Percentiles rank a stretch among this genome's conserved stretches.
phyloP scores from a whole-genome alignment of 2,888 invertebrate genomes.

The Meganola albula region DNA sequence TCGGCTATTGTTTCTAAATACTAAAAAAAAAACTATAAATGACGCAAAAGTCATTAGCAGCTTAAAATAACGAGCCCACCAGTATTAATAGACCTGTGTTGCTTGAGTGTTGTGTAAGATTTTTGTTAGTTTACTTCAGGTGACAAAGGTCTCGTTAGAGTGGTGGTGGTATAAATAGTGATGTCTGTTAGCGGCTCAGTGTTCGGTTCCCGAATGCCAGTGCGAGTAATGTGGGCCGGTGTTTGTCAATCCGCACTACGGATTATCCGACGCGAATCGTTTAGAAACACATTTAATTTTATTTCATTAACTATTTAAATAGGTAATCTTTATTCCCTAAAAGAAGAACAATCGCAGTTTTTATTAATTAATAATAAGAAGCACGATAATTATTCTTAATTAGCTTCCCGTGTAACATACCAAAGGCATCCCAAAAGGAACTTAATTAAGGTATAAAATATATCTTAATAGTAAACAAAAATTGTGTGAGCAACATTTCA shows the following conservation, averaged over 20 bases:
- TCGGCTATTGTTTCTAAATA: constrained; percentile 47
- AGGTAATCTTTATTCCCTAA: too few relatives aligned
- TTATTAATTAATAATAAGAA: too few relatives aligned
- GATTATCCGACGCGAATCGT: constrained; percentile 28
- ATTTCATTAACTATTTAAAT: too few relatives aligned
- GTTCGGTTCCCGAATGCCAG: constrained; percentile 66
- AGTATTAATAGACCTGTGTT: constrained; percentile 27
- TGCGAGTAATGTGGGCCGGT: constrained; percentile 57
- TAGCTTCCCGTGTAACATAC: too few relatives aligned
- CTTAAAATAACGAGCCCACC: constrained; percentile 34
- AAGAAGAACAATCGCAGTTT: too few relatives aligned
- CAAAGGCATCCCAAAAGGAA: too few relatives aligned
- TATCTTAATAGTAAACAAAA: too few relatives aligned
- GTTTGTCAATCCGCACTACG: constrained; percentile 52
- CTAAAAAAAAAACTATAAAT: constrained; percentile 44
- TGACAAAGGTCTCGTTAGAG: constrained; percentile 36
- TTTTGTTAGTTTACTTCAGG: constrained; percentile 37
- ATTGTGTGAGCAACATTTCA: too few relatives aligned
- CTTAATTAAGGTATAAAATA: too few relatives aligned
- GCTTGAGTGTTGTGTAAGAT: constrained; percentile 19
- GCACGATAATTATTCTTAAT: too few relatives aligned
- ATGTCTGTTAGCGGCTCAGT: constrained; percentile 58
- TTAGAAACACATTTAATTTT: too few relatives aligned
- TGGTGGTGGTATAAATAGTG: constrained; percentile 61
- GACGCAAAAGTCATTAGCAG: constrained; percentile 58